Percentiles rank a stretch among this genome's conserved stretches.
phyloP scores from a whole-genome alignment of 1,140 invertebrate genomes.

The Choristoneura fumiferana region DNA sequence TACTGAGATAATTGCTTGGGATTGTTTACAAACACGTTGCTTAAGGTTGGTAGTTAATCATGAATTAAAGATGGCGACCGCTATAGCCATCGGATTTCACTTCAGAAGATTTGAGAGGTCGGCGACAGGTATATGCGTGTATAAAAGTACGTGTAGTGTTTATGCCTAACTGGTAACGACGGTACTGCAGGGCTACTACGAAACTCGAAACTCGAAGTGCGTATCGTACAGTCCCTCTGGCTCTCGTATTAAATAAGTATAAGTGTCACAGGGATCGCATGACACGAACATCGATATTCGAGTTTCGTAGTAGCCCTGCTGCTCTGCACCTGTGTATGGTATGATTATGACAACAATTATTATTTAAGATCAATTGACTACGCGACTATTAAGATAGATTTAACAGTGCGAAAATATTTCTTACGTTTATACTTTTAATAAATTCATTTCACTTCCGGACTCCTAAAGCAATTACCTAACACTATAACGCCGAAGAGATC shows the following conservation, averaged over 20 bases:
- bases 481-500: conserved; percentile 69
- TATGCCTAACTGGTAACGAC: conserved; percentile 16
- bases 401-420: conserved; percentile 77
- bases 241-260: too few relatives aligned
- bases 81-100: conserved; percentile 3
- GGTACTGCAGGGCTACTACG: too few relatives aligned
- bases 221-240: too few relatives aligned
- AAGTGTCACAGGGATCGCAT: too few relatives aligned
- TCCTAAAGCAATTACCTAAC: conserved; percentile 74
- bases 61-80: neutral
- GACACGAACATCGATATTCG: too few relatives aligned
- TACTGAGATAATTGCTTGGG: too few relatives aligned
- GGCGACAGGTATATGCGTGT: neutral
- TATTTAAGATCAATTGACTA: conserved; percentile 47
- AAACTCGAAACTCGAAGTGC: too few relatives aligned
- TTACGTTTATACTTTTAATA: conserved; percentile 72
- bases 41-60: too few relatives aligned
- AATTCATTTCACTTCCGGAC: conserved; percentile 74
- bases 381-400: conserved; percentile 58
- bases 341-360: conserved; percentile 40
- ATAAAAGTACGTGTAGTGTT: conserved; percentile 16
- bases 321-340: neutral
- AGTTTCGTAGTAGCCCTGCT: too few relatives aligned
- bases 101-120: neutral
- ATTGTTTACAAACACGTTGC: too few relatives aligned